These are phyloP conservation scores for Tridacna gigas DNA, from an alignment of 2,888 invertebrate genomes.

Conservation along the genomic window DNA sequence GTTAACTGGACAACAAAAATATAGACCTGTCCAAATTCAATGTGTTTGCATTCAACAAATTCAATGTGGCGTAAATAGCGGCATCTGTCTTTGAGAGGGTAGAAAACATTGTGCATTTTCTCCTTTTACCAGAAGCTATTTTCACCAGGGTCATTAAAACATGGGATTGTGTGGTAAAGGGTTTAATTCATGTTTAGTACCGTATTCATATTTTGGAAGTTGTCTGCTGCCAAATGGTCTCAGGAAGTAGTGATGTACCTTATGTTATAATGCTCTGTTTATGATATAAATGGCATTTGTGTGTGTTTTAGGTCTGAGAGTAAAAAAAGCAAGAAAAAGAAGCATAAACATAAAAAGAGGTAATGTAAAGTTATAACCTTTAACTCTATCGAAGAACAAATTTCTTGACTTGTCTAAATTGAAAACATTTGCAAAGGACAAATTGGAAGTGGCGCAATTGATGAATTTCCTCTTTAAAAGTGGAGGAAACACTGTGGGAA, in stretches of 20 bases:
- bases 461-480: too few relatives aligned
- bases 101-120: neutral
- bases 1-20: too few relatives aligned
- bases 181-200: neutral
- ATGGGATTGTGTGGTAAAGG: neutral
- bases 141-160: neutral
- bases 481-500: too few relatives aligned
- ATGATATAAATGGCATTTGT: neutral
- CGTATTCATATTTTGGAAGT: neutral
- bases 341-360: slow-evolving; percentile 66
- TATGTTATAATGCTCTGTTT: neutral
- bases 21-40: too few relatives aligned
- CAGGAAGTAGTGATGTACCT: neutral
- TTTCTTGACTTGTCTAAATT: too few relatives aligned
- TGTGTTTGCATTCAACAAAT: too few relatives aligned
- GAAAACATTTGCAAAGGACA: too few relatives aligned
- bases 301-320: slow-evolving; percentile 59
- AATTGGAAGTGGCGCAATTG: too few relatives aligned
- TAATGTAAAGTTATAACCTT: slow-evolving; percentile 10
- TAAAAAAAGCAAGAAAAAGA: slow-evolving; percentile 62
- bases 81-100: too few relatives aligned
- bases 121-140: neutral
- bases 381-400: too few relatives aligned
- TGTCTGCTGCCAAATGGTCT: neutral
- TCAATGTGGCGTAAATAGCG: too few relatives aligned